phyloP scores from a whole-genome alignment of 1,140 invertebrate genomes.

The Oncopodura yosiiana region DNA sequence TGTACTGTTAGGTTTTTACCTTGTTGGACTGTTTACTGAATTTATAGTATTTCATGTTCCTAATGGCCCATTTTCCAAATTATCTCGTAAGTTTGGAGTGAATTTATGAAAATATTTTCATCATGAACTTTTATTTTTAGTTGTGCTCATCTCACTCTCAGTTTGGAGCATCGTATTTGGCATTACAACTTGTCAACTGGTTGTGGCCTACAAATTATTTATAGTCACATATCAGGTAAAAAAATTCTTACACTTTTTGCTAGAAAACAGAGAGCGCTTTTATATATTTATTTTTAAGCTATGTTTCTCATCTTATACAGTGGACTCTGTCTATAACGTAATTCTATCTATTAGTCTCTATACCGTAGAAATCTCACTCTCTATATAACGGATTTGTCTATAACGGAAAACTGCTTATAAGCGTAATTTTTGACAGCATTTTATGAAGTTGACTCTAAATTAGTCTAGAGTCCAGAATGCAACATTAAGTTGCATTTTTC shows the following conservation, averaged over 20 bases:
- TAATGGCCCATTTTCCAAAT: conserved; percentile 14
- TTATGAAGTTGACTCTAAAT: no score
- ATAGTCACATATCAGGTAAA: conserved; percentile 20
- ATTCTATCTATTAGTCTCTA: background rate
- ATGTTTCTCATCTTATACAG: background rate
- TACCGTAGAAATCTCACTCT: no score
- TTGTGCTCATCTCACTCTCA: conserved; percentile 9
- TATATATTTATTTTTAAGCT: background rate
- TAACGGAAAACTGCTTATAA: no score
- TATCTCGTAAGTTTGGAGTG: conserved; percentile 1
- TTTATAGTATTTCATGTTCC: conserved; percentile 13
- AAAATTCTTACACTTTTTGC: background rate
- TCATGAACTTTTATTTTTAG: conserved; percentile 14
- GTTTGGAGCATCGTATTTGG: conserved; percentile 15
- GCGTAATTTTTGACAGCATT: no score
- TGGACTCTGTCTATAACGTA: background rate
- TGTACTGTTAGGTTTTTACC: conserved; percentile 15
- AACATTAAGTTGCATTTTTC: no score
- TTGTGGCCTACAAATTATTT: conserved; percentile 19
- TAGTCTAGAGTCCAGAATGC: no score
- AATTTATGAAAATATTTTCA: background rate
- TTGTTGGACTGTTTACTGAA: conserved; percentile 7
- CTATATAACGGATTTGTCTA: no score
- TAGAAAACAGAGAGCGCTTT: background rate
- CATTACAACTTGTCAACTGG: conserved; percentile 11